phyloP scores from a whole-genome alignment of 1,140 invertebrate genomes.

The Acromyrmex echinatior region DNA sequence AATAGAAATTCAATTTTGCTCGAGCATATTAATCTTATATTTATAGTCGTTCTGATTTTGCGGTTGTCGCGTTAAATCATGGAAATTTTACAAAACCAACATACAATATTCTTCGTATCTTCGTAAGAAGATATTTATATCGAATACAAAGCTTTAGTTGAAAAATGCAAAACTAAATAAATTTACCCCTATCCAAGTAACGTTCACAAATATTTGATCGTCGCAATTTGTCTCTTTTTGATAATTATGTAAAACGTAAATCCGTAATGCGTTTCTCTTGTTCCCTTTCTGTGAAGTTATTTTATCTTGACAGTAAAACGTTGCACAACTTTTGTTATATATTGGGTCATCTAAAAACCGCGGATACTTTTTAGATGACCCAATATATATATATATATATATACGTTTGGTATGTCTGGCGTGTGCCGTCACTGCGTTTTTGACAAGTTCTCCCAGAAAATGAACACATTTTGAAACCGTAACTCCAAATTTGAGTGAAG shows the following conservation, averaged over 20 bases:
- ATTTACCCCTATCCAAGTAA: neutral
- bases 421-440: neutral
- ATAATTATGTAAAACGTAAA: neutral
- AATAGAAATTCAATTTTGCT: neutral
- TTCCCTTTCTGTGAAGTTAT: neutral
- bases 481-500: neutral
- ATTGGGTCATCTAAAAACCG: too few relatives aligned
- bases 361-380: too few relatives aligned
- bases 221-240: neutral
- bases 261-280: neutral
- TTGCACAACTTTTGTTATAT: neutral
- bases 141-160: neutral
- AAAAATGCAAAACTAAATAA: constrained; percentile 20
- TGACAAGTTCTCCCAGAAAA: neutral
- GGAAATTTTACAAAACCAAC: neutral
- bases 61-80: neutral
- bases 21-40: neutral
- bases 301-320: constrained; percentile 4
- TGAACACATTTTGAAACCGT: neutral
- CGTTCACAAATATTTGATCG: constrained; percentile 25
- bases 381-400: too few relatives aligned
- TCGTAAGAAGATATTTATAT: neutral
- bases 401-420: neutral
- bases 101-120: neutral
- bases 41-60: neutral